Evolutionary conservation across 2,888 invertebrate genomes (phyloP), one percentile per base, ranked within the genome.

Genomic region (Cephus pygmeus): DNA sequence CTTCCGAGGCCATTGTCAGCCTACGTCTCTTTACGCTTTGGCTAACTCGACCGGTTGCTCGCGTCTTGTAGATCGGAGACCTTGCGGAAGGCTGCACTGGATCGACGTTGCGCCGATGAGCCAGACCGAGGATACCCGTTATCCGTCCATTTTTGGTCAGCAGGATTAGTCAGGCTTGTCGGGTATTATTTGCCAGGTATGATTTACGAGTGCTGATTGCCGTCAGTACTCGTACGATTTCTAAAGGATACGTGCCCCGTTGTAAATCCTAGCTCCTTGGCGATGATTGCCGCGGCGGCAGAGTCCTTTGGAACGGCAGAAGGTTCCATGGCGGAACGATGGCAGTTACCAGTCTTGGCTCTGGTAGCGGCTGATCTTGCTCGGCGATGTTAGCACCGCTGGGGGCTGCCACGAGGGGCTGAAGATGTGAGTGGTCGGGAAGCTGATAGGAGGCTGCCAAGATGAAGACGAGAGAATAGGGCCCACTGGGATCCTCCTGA

Each of bases 401-500:
- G 56, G 23, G 56, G 56, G 56, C 56, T 56, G 56, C 56, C 56
- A 56, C 6, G 56, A 56, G 9, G 56, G 56, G 56, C 56, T 56
- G 56, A 56, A 56, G 56, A 56, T 56, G 56, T 23, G 23, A 56
- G 56, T 23, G 56, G 9, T 23, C 56, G 23, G 73, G 69, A 69
- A 71, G 71, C 73, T 71, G 71, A 77, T 71, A 71, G 71, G 71
- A 79, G 33, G 36, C 23, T 12, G 76, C 34, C 75, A 79, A 73
- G 80, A 80, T 76, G 73, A 80, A 81, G 83, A 82, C 81, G 83
- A 83, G 56, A 56, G 81, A 83, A 81, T 82, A 83, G 82, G 81
- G 82, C 81, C 82, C 82, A 83, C 81, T 81, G 77, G 79, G 82
- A 83, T 85, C 84, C 82, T 86, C 86, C 85, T 86, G 85, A 87